Evolutionary conservation across 2,888 invertebrate species (phyloP), one percentile per base, ranked within the genome.

Genomic region (Aspidiotus rigidus): DNA sequence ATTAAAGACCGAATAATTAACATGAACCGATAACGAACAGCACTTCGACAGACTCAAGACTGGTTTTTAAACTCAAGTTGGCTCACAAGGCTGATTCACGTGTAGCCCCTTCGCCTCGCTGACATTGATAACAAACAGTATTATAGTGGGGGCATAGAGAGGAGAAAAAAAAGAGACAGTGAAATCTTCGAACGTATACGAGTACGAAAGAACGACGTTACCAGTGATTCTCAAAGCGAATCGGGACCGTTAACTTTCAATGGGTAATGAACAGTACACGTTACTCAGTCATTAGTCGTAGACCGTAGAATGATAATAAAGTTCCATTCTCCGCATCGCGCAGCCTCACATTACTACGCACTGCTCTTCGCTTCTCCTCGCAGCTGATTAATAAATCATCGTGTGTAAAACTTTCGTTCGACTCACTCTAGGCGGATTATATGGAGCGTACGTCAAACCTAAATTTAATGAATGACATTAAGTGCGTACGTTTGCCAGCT

Each of bases 61-160:
- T 67, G 67, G 67, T 67, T 67, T 59, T 60, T 39, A 67, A 28
- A 67, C 67, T 60, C 57, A 67, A 67, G 67, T 67, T 67, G 42
- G 42, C 67, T 67, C 53, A 67, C 67, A 59, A 67, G 67, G 59
- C 67, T 67, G 67, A 67, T 67, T 67, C 67, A 67, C 67, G 60
- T 67, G 59, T 49, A 67, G 42, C 41, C 67, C 67, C 67, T 67
- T 59, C 67, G 59, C 67, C 59, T 67, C 57, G 64, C 64, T 64
- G 64, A 64, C 64, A 64, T 64, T 64, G 64, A 64, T 64, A 64
- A 67, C 42, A 67, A 60, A 28, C 28, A 28, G 28, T 28, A 28
- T 5, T 42, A 66, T 56, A 57, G 66, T 57, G 66, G 57, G 66
- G 57, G 66, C 59, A 67, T 6, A 28, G 59, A 59, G 59, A 59